Conservation (phyloP, 2,113 vertebrate species). For the Progne subis region DNA sequence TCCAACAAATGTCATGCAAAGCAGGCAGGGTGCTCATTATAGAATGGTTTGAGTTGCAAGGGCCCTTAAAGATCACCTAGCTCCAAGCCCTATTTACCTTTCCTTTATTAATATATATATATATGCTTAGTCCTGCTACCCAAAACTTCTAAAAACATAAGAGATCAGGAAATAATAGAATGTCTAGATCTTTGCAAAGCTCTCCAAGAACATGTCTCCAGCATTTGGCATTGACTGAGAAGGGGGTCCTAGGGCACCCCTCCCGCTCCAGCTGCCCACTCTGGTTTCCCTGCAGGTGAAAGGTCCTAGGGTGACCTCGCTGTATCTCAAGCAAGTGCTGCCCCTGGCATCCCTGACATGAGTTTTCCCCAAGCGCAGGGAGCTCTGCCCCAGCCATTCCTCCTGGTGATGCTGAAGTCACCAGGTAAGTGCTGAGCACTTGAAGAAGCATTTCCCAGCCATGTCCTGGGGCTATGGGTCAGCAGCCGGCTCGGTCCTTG, state of each 20-base stretch:
- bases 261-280: not conserved
- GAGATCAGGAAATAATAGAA: not conserved
- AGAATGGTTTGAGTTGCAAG: not conserved
- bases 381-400: not conserved
- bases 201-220: not conserved
- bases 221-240: not conserved
- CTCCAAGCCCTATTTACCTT: not conserved
- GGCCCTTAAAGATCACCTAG: not conserved
- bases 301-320: not conserved
- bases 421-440: not conserved
- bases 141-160: not conserved
- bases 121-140: not conserved
- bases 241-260: not conserved
- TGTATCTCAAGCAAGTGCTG: not conserved
- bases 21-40: not conserved
- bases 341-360: not conserved
- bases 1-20: not conserved
- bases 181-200: not conserved
- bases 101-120: not conserved
- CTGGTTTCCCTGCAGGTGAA: not conserved
- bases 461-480: not conserved
- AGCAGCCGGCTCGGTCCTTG: not conserved
- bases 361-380: not conserved
- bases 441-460: not conserved
- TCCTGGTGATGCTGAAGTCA: not conserved